Conservation (phyloP, 2,888 invertebrate genomes). For the Harpagoxenus sublaevis region DNA sequence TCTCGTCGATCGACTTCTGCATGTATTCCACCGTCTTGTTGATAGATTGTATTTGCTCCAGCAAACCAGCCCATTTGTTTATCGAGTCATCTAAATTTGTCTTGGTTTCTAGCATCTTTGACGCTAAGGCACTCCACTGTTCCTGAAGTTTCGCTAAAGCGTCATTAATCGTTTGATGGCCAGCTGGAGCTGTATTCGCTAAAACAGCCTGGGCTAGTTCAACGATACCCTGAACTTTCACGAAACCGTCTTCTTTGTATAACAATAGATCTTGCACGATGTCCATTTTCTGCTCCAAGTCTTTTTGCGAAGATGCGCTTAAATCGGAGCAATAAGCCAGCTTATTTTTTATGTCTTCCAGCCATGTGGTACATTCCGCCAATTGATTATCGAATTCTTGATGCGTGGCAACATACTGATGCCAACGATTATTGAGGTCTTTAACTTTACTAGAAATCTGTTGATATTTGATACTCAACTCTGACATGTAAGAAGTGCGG, state of each 20-base stretch:
- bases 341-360: slow-evolving; percentile 93
- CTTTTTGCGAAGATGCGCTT: slow-evolving; percentile 93
- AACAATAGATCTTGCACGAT: slow-evolving; percentile 94
- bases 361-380: slow-evolving; percentile 93
- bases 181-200: slow-evolving; percentile 95
- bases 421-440: slow-evolving; percentile 96
- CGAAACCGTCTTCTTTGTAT: slow-evolving; percentile 97
- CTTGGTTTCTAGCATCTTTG: slow-evolving; percentile 96
- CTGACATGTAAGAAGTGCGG: slow-evolving; percentile 94
- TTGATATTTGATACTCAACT: slow-evolving; percentile 97
- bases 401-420: slow-evolving; percentile 95
- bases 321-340: slow-evolving; percentile 95
- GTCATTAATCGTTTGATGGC: slow-evolving; percentile 95
- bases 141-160: slow-evolving; percentile 94
- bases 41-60: slow-evolving; percentile 95
- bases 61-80: slow-evolving; percentile 96
- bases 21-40: slow-evolving; percentile 94
- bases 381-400: slow-evolving; percentile 95
- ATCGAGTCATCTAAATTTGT: slow-evolving; percentile 95
- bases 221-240: slow-evolving; percentile 94
- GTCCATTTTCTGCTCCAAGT: slow-evolving; percentile 94
- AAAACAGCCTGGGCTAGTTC: slow-evolving; percentile 96
- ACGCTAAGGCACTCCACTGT: slow-evolving; percentile 95
- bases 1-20: slow-evolving; percentile 91
- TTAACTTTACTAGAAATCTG: slow-evolving; percentile 96